Evolutionary conservation across 1,140 invertebrate species (phyloP).

Genomic region (Pogonomyrmex barbatus): DNA sequence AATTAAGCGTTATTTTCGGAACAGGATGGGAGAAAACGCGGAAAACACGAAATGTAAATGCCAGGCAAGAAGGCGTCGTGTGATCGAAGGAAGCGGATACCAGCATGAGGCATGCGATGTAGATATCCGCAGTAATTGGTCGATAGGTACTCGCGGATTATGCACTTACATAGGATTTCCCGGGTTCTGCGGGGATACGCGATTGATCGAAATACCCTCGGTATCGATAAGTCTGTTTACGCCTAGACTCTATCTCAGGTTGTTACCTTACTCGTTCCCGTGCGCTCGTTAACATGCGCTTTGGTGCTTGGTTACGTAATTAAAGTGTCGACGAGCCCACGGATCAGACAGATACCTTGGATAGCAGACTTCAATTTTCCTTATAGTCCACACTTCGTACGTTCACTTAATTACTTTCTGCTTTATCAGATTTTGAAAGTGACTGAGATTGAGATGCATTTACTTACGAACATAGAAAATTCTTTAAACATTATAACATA

Average conservation of each 20-base stretch:
- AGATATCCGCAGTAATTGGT: conserved; percentile 64
- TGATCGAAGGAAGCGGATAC: conserved; percentile 35
- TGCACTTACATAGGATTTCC: conserved; percentile 67
- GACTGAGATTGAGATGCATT: not conserved
- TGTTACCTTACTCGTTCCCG: conserved; percentile 71
- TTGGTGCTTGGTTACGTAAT: conserved; percentile 70
- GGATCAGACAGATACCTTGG: conserved; percentile 25
- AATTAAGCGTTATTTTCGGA: conserved; percentile 5
- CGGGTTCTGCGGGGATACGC: conserved; percentile 3
- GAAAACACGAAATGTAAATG: conserved; percentile 28
- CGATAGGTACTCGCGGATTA: conserved; percentile 68
- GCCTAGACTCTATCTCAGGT: conserved; percentile 68
- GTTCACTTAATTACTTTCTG: conserved; percentile 25
- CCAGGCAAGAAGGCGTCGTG: not conserved
- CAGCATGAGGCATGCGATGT: conserved; percentile 20
- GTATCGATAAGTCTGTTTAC: conserved; percentile 75
- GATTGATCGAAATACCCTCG: conserved; percentile 60
- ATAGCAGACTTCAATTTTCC: conserved; percentile 44
- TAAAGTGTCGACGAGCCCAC: conserved; percentile 57
- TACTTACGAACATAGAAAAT: not conserved
- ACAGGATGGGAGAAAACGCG: not conserved
- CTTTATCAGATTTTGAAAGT: not conserved
- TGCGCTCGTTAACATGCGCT: conserved; percentile 70
- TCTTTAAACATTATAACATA: not conserved
- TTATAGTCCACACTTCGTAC: not conserved